Conservation (phyloP, 2,113 vertebrate genomes). For the Periophthalmodon schlosseri region DNA sequence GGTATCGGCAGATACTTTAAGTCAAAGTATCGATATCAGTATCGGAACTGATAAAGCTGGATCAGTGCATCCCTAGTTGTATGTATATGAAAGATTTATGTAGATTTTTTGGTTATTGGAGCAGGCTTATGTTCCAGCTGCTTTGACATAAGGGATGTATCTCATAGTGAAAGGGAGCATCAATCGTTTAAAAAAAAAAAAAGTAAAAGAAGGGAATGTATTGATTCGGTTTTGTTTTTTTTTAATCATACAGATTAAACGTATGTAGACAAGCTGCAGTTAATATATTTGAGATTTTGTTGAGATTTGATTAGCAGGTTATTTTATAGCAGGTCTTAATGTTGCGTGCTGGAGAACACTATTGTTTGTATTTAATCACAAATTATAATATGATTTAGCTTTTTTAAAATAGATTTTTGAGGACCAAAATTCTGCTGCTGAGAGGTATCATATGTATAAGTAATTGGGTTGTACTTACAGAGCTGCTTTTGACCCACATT, state of each 20-base stretch:
- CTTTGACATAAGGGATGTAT: constrained; percentile 51
- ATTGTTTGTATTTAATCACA: not conserved
- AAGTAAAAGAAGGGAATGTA: constrained; percentile 35
- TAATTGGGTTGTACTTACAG: not conserved
- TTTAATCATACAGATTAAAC: constrained; percentile 10
- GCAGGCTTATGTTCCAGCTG: constrained; percentile 31
- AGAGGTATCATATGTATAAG: not conserved
- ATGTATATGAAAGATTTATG: constrained; percentile 54
- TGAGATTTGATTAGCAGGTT: constrained; percentile 27
- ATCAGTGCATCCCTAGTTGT: constrained; percentile 15
- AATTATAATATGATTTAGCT: not conserved
- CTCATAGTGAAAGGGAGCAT: constrained; percentile 35
- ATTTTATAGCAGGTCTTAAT: constrained; percentile 3
- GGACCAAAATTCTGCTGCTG: constrained; percentile 51
- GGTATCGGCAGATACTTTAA: too few relatives aligned
- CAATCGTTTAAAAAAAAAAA: not conserved
- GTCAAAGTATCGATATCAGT: too few relatives aligned
- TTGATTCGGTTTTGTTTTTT: too few relatives aligned
- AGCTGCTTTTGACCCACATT: constrained; percentile 6
- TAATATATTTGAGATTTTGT: constrained; percentile 46
- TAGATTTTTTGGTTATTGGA: constrained; percentile 35
- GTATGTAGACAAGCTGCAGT: constrained; percentile 4
- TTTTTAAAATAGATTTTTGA: constrained; percentile 5
- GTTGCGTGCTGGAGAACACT: constrained; percentile 8
- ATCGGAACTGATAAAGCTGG: too few relatives aligned